Conservation (phyloP, 92 coral and sea anemone genomes). For the Pocillopora meandrina region DNA sequence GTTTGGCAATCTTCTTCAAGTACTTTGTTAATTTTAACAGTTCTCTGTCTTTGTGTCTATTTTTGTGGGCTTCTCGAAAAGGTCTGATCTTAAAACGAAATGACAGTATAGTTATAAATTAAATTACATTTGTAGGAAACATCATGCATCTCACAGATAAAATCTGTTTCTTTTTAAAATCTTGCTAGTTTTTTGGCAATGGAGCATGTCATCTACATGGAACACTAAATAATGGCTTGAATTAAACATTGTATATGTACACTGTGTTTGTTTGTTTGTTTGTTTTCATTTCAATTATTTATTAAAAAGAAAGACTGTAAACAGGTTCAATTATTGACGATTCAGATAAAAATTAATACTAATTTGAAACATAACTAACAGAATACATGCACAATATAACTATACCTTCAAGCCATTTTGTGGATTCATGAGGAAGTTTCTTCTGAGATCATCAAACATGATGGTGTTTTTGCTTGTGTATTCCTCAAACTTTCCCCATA, state of each 20-base stretch:
- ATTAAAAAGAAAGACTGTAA: too few species aligned
- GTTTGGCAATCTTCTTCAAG: slow-evolving; percentile 72
- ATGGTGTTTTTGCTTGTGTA: slow-evolving; percentile 85
- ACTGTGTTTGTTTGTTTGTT: too few species aligned
- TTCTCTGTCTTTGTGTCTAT: slow-evolving; percentile 89
- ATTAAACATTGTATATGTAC: too few species aligned
- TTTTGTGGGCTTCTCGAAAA: slow-evolving; percentile 94
- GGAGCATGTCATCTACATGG: too few species aligned
- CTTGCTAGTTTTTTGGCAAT: not conserved
- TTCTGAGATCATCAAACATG: slow-evolving; percentile 92
- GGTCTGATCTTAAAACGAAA: slow-evolving; percentile 79
- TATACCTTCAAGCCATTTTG: slow-evolving; percentile 89
- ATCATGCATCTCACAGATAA: too few species aligned
- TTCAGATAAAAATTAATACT: too few species aligned
- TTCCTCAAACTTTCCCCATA: slow-evolving; percentile 93
- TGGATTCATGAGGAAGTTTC: slow-evolving; percentile 97
- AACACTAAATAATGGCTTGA: too few species aligned
- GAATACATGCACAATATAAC: not conserved
- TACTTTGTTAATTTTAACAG: slow-evolving; percentile 80
- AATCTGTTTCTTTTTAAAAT: not conserved
- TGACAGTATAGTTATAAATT: not conserved
- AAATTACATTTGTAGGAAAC: too few species aligned
- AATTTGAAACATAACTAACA: not conserved
- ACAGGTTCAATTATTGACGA: too few species aligned
- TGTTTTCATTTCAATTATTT: too few species aligned